These are phyloP conservation scores for Bombus superbus DNA, from an alignment of 1,140 invertebrate species.

Conservation along the genomic window DNA sequence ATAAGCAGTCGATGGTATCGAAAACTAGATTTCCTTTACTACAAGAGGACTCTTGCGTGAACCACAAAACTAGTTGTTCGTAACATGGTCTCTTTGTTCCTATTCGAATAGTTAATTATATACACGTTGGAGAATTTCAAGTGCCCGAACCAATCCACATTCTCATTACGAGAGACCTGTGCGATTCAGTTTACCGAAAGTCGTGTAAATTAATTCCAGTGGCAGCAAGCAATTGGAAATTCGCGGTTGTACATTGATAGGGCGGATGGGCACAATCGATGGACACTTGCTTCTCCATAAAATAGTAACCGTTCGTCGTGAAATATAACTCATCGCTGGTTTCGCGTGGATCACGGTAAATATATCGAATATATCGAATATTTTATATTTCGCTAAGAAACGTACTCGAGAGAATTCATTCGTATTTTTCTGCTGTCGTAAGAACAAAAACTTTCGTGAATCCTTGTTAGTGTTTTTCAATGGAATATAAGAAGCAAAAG, in stretches of 20 bases:
- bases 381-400: not conserved
- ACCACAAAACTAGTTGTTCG: conserved; percentile 52
- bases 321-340: too few relatives aligned
- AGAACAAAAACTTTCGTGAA: not conserved
- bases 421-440: not conserved
- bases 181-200: conserved; percentile 1
- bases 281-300: not conserved
- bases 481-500: too few relatives aligned
- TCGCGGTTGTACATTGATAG: not conserved
- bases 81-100: conserved; percentile 58
- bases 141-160: not conserved
- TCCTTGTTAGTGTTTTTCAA: too few relatives aligned
- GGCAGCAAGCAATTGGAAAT: not conserved
- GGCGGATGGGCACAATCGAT: too few relatives aligned
- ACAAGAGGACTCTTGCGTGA: conserved; percentile 22
- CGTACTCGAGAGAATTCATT: too few relatives aligned
- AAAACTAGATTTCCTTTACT: conserved; percentile 71
- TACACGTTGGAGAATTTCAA: conserved; percentile 8
- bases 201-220: conserved; percentile 21
- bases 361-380: not conserved
- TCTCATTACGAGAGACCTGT: conserved; percentile 10
- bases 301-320: not conserved
- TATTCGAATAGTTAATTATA: conserved; percentile 56
- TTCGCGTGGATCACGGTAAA: not conserved
- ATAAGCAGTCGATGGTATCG: conserved; percentile 67